Conservation (phyloP, 2,888 invertebrate genomes). For the Athalia cordata region DNA sequence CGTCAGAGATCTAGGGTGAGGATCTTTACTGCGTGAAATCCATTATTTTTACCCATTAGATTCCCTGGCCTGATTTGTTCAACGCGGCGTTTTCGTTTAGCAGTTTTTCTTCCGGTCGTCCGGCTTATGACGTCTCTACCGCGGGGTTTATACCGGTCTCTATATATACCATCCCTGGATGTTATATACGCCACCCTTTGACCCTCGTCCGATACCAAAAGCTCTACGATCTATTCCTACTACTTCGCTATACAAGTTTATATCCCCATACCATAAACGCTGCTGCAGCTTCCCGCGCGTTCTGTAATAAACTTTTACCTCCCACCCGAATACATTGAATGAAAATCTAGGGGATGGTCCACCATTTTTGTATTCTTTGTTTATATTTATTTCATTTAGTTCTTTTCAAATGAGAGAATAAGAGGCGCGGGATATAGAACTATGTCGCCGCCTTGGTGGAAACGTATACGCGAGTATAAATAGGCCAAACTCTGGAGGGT, state of each 20-base stretch:
- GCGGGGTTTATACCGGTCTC: background rate
- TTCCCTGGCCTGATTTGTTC: conserved; percentile 66
- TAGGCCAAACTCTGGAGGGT: conserved; percentile 53
- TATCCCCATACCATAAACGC: too few relatives aligned
- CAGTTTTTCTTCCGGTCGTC: conserved; percentile 71
- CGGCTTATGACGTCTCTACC: conserved; percentile 40
- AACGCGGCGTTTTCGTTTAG: conserved; percentile 71
- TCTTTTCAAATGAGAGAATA: background rate
- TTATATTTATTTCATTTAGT: too few relatives aligned
- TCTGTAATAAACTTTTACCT: too few relatives aligned
- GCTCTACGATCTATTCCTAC: too few relatives aligned
- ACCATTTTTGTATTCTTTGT: too few relatives aligned
- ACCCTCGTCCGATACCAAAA: too few relatives aligned
- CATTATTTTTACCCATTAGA: conserved; percentile 72
- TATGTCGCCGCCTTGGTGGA: background rate
- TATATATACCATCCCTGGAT: too few relatives aligned
- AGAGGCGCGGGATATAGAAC: background rate
- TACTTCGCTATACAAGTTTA: too few relatives aligned
- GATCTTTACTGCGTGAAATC: conserved; percentile 73
- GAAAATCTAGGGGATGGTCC: too few relatives aligned
- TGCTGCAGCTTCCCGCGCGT: too few relatives aligned
- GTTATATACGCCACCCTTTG: too few relatives aligned
- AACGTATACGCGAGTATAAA: conserved; percentile 31
- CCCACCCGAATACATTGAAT: too few relatives aligned
- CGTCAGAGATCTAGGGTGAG: conserved; percentile 64